phyloP scores from a whole-genome alignment of 2,888 invertebrate species.

The Tortrix viridana region DNA sequence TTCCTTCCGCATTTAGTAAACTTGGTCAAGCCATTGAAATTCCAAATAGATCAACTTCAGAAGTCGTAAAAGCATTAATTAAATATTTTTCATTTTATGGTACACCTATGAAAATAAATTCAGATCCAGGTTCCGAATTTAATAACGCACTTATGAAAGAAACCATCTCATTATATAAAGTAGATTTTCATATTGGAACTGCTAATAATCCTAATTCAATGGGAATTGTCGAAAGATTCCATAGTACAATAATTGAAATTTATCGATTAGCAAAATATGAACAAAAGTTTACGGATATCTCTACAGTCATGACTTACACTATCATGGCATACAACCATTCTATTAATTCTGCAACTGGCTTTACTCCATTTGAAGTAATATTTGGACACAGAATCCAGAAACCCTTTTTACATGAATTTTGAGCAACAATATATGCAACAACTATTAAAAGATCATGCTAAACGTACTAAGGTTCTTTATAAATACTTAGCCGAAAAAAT shows the following conservation, averaged over 20 bases:
- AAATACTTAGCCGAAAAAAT: no score
- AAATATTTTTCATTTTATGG: slow-evolving; percentile 39
- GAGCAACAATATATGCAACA: not conserved
- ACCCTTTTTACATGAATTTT: not conserved
- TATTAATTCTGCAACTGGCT: not conserved
- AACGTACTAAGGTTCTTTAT: no score
- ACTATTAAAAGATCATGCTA: no score
- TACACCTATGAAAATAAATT: slow-evolving; percentile 14
- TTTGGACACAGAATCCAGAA: not conserved
- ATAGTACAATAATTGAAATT: slow-evolving; percentile 43
- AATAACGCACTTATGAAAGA: slow-evolving; percentile 17
- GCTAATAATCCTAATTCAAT: no score
- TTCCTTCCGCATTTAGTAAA: no score
- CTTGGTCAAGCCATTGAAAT: no score
- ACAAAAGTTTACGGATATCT: slow-evolving; percentile 40
- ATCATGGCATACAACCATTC: not conserved
- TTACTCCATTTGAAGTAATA: not conserved
- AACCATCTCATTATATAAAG: no score
- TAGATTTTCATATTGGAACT: no score
- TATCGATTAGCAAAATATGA: slow-evolving; percentile 48
- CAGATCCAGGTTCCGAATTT: slow-evolving; percentile 27
- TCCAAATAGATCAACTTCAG: no score
- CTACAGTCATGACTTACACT: slow-evolving; percentile 40
- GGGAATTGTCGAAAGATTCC: slow-evolving; percentile 45
- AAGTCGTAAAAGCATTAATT: slow-evolving; percentile 35